These are phyloP conservation scores for Caenorhabditis inopinata DNA, from an alignment of 1,140 invertebrate genomes.

Conservation along the genomic window DNA sequence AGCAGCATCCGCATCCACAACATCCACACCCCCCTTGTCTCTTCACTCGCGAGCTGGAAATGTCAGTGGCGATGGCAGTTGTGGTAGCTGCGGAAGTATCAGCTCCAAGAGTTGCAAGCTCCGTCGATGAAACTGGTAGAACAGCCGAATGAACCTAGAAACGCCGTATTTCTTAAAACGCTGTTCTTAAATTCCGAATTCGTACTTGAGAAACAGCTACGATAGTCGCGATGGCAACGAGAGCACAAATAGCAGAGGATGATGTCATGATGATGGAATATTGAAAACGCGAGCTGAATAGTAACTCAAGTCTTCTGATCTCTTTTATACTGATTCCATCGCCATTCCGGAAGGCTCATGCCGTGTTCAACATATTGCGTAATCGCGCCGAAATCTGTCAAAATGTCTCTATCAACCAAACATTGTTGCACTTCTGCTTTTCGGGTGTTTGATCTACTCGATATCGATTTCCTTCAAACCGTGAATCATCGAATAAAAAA, in stretches of 20 bases:
- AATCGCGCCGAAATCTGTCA: constrained; percentile 24
- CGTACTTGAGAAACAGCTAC: background rate
- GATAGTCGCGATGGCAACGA: background rate
- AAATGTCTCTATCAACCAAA: constrained; percentile 23
- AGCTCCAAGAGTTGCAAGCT: background rate
- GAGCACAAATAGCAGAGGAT: background rate
- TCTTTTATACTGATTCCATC: background rate
- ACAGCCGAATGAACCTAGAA: background rate
- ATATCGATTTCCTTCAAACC: background rate
- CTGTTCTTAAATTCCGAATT: background rate
- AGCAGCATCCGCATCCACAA: constrained; percentile 24
- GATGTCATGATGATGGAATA: background rate
- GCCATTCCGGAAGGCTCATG: constrained; percentile 14
- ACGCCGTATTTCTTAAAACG: background rate
- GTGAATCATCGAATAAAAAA: too few species aligned
- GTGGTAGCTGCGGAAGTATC: constrained; percentile 17
- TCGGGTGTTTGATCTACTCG: background rate
- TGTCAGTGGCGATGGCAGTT: background rate
- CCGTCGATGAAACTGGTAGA: background rate
- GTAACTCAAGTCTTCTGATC: background rate
- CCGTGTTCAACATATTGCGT: constrained; percentile 10
- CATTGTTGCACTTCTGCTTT: background rate
- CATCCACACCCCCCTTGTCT: constrained; percentile 31
- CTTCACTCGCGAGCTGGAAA: constrained; percentile 16
- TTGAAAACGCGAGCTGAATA: background rate